Evolutionary conservation across 1,140 invertebrate genomes (phyloP).

Genomic region (Popillia japonica): DNA sequence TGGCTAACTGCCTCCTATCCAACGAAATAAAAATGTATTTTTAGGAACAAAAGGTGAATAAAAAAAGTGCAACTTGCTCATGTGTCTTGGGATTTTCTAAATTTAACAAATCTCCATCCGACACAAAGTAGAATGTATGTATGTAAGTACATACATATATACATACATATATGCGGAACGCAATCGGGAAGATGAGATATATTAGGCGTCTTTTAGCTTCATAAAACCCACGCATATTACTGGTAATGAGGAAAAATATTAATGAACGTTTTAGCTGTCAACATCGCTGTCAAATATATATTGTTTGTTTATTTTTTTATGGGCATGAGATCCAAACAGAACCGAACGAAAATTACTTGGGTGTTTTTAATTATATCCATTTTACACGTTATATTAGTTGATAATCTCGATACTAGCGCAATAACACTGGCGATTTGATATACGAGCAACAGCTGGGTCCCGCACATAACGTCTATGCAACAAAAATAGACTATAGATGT

Average conservation of each 20-base stretch:
- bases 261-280: background rate
- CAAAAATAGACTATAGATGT: constrained; percentile 26
- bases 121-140: no score
- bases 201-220: background rate
- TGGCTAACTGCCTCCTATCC: background rate
- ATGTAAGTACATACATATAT: background rate
- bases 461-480: constrained; percentile 4
- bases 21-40: background rate
- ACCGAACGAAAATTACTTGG: background rate
- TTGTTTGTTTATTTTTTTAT: constrained; percentile 30
- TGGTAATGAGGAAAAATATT: background rate
- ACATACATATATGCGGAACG: background rate
- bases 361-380: background rate
- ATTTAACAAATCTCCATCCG: no score
- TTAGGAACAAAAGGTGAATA: background rate
- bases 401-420: background rate
- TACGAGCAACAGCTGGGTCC: constrained; percentile 30
- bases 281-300: background rate
- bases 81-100: background rate
- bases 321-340: background rate
- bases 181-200: background rate
- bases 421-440: constrained; percentile 18
- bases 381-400: background rate
- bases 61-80: background rate
- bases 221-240: constrained; percentile 3